These are phyloP conservation scores for Morelia viridis DNA, from an alignment of 2,797 vertebrate species.

Conservation along the genomic window DNA sequence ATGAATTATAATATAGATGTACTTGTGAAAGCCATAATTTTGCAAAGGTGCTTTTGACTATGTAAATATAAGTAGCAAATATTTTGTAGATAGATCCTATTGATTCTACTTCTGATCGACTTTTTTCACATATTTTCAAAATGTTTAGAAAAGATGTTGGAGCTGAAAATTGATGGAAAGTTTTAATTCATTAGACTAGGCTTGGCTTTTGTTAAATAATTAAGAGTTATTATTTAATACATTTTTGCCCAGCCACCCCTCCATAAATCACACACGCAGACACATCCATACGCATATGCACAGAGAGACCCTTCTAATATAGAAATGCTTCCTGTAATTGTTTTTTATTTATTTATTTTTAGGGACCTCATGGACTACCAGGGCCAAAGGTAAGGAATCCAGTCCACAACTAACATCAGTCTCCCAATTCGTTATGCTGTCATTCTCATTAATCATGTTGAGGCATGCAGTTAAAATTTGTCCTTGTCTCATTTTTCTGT, in stretches of 20 bases:
- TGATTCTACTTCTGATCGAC: background rate
- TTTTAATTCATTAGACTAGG: background rate
- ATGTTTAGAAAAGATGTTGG: background rate
- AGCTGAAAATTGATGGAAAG: background rate
- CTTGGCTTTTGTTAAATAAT: background rate
- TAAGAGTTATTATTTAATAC: background rate
- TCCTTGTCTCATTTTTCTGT: constrained; percentile 63
- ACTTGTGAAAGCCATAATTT: background rate
- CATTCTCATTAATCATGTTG: constrained; percentile 54
- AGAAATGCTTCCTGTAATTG: constrained; percentile 29
- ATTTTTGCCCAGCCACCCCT: background rate
- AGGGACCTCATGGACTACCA: constrained; percentile 96
- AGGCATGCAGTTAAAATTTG: constrained; percentile 68
- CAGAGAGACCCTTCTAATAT: background rate
- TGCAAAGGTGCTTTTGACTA: background rate
- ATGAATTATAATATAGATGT: background rate
- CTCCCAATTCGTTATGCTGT: constrained; percentile 45
- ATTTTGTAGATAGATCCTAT: background rate
- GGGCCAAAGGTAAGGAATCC: constrained; percentile 89
- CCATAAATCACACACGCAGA: background rate
- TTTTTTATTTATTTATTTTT: constrained; percentile 66
- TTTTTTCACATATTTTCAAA: background rate
- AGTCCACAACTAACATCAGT: constrained; percentile 29
- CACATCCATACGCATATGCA: background rate
- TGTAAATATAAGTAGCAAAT: background rate